phyloP scores from a whole-genome alignment of 2,113 vertebrate species.

The Phalacrocorax brasilianus region DNA sequence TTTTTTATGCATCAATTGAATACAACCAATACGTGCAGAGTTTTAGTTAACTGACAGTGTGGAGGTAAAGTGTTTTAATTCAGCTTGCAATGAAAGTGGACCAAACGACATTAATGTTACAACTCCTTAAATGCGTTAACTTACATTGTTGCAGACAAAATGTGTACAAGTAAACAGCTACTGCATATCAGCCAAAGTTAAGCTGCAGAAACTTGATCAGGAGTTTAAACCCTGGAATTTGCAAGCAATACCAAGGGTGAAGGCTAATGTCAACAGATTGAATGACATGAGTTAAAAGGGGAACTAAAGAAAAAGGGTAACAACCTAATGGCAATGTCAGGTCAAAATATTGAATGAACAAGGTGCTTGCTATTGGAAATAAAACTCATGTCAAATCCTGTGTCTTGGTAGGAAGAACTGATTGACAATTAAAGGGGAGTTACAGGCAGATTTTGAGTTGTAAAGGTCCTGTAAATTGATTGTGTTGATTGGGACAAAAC shows the following conservation, averaged over 20 bases:
- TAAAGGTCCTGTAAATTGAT: background rate
- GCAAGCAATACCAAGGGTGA: background rate
- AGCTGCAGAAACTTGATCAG: background rate
- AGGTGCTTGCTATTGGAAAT: background rate
- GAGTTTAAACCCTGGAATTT: background rate
- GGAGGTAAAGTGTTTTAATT: background rate
- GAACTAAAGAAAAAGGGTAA: background rate
- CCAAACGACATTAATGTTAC: background rate
- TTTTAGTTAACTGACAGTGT: background rate
- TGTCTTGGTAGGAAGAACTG: background rate
- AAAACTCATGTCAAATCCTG: background rate
- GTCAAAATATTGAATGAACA: background rate
- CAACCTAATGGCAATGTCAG: background rate
- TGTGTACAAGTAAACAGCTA: background rate
- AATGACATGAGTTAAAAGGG: background rate
- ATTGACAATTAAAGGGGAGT: background rate
- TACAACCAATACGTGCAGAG: background rate
- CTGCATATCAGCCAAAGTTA: background rate
- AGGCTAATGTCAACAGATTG: background rate
- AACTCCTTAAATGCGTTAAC: background rate
- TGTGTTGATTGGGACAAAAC: background rate
- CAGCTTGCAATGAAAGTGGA: background rate
- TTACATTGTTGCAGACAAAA: background rate
- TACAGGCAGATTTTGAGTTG: background rate
- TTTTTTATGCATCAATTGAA: background rate